These are phyloP conservation scores for Agapornis canus DNA, from an alignment of 2,797 vertebrate species.

Conservation along the genomic window DNA sequence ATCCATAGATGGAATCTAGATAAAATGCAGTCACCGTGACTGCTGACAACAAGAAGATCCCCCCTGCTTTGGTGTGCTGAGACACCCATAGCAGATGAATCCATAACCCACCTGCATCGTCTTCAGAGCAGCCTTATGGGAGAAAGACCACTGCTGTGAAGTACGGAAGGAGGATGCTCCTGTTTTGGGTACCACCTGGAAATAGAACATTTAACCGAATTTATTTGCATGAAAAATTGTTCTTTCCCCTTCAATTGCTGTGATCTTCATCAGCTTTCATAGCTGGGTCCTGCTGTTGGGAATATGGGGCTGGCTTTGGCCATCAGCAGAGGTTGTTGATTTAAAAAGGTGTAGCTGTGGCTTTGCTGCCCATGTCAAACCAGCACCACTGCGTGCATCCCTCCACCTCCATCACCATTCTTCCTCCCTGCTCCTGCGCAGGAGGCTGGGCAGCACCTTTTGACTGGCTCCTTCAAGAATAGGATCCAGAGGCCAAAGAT, in stretches of 20 bases:
- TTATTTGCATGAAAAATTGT: not conserved
- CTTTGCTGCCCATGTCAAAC: not conserved
- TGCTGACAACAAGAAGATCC: conserved; percentile 35
- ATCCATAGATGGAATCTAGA: conserved; percentile 43
- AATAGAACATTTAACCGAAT: not conserved
- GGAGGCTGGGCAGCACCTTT: not conserved
- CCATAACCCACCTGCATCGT: not conserved
- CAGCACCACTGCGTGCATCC: not conserved
- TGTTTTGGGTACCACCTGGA: not conserved
- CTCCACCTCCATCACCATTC: not conserved
- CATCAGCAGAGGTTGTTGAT: not conserved
- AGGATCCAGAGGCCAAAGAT: not conserved
- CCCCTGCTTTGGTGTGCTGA: not conserved
- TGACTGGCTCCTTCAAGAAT: not conserved
- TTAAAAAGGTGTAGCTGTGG: not conserved
- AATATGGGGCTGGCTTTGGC: not conserved
- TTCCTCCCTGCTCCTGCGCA: not conserved
- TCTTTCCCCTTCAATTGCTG: not conserved
- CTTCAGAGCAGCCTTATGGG: not conserved
- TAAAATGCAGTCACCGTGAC: conserved; percentile 26
- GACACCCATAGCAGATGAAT: not conserved
- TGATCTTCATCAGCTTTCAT: not conserved
- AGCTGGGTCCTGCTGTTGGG: not conserved
- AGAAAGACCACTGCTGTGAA: not conserved
- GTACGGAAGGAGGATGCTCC: not conserved